These are phyloP conservation scores for Palythoa heliodiscus DNA, from an alignment of 92 coral and sea anemone species.

Conservation along the genomic window DNA sequence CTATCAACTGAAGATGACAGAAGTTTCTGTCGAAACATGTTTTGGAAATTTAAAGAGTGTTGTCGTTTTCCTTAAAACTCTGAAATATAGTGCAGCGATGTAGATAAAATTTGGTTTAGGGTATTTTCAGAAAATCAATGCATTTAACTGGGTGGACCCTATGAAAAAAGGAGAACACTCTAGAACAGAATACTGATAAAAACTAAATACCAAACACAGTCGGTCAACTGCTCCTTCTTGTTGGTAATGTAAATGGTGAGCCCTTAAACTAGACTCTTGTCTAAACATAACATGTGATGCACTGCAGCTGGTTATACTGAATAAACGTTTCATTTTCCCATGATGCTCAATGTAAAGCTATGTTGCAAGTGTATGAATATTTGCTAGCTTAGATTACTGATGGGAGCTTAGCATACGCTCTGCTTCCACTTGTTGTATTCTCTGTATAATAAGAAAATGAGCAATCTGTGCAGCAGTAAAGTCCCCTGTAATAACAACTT, in stretches of 20 bases:
- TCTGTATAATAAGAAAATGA: slow-evolving; percentile 95
- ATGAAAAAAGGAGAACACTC: background rate
- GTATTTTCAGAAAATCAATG: slow-evolving; percentile 19
- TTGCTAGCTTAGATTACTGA: slow-evolving; percentile 17
- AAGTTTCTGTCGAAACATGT: too few relatives aligned
- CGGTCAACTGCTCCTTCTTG: background rate
- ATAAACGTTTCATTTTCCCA: background rate
- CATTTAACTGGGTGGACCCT: background rate
- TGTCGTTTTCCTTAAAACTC: too few relatives aligned
- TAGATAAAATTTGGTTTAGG: background rate
- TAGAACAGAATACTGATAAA: background rate
- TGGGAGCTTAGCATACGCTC: slow-evolving; percentile 68
- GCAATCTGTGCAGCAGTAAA: slow-evolving; percentile 92
- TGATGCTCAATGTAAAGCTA: slow-evolving; percentile 3
- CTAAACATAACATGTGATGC: background rate
- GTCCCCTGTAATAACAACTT: slow-evolving; percentile 98
- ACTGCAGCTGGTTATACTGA: background rate
- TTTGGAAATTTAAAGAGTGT: too few relatives aligned
- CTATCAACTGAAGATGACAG: too few relatives aligned
- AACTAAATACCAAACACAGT: background rate
- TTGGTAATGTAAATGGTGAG: background rate
- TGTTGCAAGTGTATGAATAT: background rate
- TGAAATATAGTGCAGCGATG: background rate
- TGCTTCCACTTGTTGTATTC: slow-evolving; percentile 93
- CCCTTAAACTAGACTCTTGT: background rate